These are phyloP conservation scores for Callionymus lyra DNA, from an alignment of 2,113 vertebrate species.

Conservation along the genomic window DNA sequence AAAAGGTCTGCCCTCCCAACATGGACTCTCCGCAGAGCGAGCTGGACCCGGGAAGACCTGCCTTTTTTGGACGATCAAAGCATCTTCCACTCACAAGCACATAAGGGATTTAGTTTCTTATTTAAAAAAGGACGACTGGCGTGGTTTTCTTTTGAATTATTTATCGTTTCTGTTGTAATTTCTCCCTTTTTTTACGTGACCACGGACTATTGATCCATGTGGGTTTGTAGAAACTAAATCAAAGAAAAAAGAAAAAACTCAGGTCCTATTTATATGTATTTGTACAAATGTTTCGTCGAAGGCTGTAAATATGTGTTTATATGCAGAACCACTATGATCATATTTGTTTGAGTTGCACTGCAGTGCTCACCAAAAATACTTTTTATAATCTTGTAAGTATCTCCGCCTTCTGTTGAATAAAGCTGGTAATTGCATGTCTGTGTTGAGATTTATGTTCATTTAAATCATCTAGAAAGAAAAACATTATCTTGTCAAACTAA, in stretches of 20 bases:
- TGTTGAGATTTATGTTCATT: slow-evolving; percentile 30
- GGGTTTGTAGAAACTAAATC: too few species aligned
- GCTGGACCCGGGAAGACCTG: slow-evolving; percentile 29
- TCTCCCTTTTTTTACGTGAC: slow-evolving; percentile 47
- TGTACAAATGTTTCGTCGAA: slow-evolving; percentile 68
- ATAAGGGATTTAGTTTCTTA: slow-evolving; percentile 51
- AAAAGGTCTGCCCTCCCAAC: slow-evolving; percentile 35
- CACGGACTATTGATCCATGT: slow-evolving; percentile 39
- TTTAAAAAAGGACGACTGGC: slow-evolving; percentile 61
- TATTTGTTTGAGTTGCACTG: slow-evolving; percentile 59
- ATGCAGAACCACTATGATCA: slow-evolving; percentile 70
- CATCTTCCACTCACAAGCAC: slow-evolving; percentile 41
- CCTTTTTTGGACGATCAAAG: slow-evolving; percentile 29
- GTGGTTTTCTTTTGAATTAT: slow-evolving; percentile 67
- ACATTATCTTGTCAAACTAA: too few species aligned
- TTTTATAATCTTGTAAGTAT: slow-evolving; percentile 67
- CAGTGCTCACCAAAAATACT: slow-evolving; percentile 56
- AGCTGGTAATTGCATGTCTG: slow-evolving; percentile 54
- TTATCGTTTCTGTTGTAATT: slow-evolving; percentile 58
- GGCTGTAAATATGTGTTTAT: slow-evolving; percentile 73
- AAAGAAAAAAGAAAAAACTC: slow-evolving; percentile 45
- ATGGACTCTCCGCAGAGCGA: slow-evolving; percentile 45
- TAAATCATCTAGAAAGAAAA: neutral
- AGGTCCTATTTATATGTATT: slow-evolving; percentile 75
- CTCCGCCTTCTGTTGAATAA: slow-evolving; percentile 69